A percentile compares a stretch with the other conserved stretches of the same genome.
These are phyloP conservation scores for Nothocercus julius DNA, from an alignment of 2,113 vertebrate species.

Conservation along the genomic window DNA sequence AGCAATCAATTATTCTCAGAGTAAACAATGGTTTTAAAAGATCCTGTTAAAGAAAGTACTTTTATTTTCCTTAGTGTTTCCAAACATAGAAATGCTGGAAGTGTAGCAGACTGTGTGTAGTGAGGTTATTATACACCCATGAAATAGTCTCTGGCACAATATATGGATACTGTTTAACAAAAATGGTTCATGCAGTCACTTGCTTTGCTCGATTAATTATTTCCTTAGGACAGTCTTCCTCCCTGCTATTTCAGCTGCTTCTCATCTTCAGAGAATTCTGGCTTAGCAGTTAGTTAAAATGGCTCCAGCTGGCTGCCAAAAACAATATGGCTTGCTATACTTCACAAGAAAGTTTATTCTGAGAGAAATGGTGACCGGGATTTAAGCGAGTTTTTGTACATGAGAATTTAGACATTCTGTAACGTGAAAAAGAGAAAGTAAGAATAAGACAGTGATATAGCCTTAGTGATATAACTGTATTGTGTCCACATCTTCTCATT, in stretches of 20 bases:
- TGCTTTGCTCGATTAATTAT: conserved; percentile 27
- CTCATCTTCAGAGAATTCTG: conserved; percentile 9
- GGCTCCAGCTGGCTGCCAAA: too few relatives aligned
- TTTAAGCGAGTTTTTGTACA: not conserved
- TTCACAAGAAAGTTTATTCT: too few relatives aligned
- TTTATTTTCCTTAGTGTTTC: not conserved
- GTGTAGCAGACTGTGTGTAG: not conserved
- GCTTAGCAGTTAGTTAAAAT: too few relatives aligned
- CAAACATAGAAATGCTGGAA: not conserved
- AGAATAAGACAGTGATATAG: not conserved
- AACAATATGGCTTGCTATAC: too few relatives aligned
- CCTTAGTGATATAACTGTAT: not conserved
- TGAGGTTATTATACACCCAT: not conserved
- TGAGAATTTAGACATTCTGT: not conserved
- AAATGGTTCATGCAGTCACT: not conserved
- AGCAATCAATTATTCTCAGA: not conserved
- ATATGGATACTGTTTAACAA: not conserved
- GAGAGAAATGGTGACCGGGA: too few relatives aligned
- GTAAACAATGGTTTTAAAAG: not conserved
- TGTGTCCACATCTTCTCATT: conserved; percentile 34
- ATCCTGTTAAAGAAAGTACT: not conserved
- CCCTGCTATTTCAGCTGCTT: conserved; percentile 6
- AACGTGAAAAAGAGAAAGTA: not conserved
- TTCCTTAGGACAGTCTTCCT: not conserved
- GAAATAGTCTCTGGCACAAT: not conserved